These are phyloP conservation scores for Cossypha caffra DNA, from an alignment of 2,797 vertebrate genomes.

Conservation along the genomic window DNA sequence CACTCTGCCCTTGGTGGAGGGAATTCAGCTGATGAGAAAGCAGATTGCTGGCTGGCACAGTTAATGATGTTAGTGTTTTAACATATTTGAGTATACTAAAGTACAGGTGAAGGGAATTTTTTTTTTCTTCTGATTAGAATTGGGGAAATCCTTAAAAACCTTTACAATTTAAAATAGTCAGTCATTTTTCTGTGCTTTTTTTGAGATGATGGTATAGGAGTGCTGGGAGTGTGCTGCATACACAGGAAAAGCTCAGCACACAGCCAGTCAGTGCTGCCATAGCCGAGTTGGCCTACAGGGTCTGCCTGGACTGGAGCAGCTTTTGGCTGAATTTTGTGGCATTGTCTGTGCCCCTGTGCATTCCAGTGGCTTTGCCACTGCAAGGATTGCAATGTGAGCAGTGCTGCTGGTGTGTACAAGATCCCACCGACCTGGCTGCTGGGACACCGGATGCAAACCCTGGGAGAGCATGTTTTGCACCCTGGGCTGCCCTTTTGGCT, in stretches of 20 bases:
- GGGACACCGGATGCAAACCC: background rate
- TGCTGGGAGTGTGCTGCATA: background rate
- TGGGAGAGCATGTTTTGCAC: fast-evolving
- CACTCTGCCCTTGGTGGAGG: background rate
- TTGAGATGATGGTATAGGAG: background rate
- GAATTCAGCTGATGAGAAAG: background rate
- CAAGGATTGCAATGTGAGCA: fast-evolving
- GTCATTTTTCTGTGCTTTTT: fast-evolving
- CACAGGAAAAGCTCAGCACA: background rate
- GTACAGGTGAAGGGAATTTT: background rate
- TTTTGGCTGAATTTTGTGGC: background rate
- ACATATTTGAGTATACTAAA: background rate
- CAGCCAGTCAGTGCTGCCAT: background rate
- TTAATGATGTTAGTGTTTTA: background rate
- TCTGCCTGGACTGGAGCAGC: background rate
- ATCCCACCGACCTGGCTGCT: background rate
- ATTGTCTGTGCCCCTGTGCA: background rate
- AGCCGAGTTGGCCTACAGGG: background rate
- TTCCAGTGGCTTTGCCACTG: background rate
- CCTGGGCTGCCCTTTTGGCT: background rate
- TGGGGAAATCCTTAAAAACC: background rate
- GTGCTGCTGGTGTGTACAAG: fast-evolving
- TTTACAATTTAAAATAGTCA: background rate
- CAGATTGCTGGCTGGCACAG: background rate
- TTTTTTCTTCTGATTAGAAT: background rate